Evolutionary conservation across 2,888 invertebrate genomes (phyloP), one percentile per base, ranked within the genome.

Genomic region (Trisateles emortualis): DNA sequence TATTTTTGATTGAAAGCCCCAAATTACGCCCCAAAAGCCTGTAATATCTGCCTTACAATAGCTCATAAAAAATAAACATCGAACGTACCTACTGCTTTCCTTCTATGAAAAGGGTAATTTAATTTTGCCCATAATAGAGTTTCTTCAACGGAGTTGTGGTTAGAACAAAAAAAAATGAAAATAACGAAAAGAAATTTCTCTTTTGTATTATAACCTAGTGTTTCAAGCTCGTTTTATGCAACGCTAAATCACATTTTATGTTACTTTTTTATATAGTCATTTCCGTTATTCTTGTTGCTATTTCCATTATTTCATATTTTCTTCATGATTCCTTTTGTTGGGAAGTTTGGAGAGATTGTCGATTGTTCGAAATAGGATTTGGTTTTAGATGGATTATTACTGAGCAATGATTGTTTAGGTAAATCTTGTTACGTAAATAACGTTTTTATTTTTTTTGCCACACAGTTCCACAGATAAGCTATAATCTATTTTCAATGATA

Each of bases 101-200:
- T 19, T 39, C 39, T 39, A 39, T 39, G 39, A 60, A 64, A 61
- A 57, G 55, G 45, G 65, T 57, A 58, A 68, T 65, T 61, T 38
- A 52, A 67, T 67, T 69, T 55, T 65, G 30, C 13, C 40, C 54
- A 51, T 67, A 67, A 69, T 69, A 55, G 61, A 61, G 57, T 61
- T 53, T 36, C 22, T 11, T 19, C 11, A 11, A 17, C 24, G 52
- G 64, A 59, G 32, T 53, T 41, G 52, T 33, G 63, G 59, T 57
- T 48, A 33, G 52, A 59, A 55, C 51, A 58, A 52, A 63, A 40
- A 44, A 29, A 17, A 35, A 22, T 1, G 1, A 56, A 60, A 63
- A 58, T 47, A 41, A 42, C 36, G 45, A 36, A 41, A 22, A 11
- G 30, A 51, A 57, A 51, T 56, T n/a, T 64, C 45, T 30, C 11